Conservation (phyloP, 2,888 invertebrate genomes). For the Cremastobaeus sp. region DNA sequence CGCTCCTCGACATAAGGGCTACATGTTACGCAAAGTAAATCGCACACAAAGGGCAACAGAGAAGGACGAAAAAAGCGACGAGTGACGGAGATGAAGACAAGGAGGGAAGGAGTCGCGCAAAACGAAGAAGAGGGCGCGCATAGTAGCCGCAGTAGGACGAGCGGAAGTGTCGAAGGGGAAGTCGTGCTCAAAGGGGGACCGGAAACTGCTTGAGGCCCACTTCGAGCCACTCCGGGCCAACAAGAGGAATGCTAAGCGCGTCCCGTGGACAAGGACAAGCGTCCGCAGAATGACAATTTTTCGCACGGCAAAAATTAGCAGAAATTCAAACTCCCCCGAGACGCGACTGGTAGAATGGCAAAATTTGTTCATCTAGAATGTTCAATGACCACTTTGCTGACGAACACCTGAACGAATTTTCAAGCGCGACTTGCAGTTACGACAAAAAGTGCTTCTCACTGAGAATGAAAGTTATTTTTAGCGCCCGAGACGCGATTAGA, state of each 20-base stretch:
- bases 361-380: too few species aligned
- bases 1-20: conserved; percentile 41
- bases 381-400: too few species aligned
- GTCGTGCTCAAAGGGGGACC: conserved; percentile 66
- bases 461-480: conserved; percentile 69
- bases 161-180: conserved; percentile 65
- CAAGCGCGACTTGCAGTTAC: conserved; percentile 32
- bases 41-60: conserved; percentile 33
- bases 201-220: conserved; percentile 71
- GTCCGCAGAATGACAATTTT: conserved; percentile 38
- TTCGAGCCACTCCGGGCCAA: conserved; percentile 63
- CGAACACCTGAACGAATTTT: background rate
- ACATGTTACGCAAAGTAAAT: conserved; percentile 54
- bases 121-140: conserved; percentile 39
- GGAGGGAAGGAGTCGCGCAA: conserved; percentile 38
- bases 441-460: conserved; percentile 53
- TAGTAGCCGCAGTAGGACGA: conserved; percentile 72
- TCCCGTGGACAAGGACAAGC: conserved; percentile 42
- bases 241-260: conserved; percentile 60
- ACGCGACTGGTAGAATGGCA: too few species aligned
- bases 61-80: conserved; percentile 11
- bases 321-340: too few species aligned
- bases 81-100: conserved; percentile 25
- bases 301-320: background rate
- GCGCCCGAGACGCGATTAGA: conserved; percentile 72